Conservation (phyloP, 2,888 invertebrate genomes). For the Drosophila emarginata region DNA sequence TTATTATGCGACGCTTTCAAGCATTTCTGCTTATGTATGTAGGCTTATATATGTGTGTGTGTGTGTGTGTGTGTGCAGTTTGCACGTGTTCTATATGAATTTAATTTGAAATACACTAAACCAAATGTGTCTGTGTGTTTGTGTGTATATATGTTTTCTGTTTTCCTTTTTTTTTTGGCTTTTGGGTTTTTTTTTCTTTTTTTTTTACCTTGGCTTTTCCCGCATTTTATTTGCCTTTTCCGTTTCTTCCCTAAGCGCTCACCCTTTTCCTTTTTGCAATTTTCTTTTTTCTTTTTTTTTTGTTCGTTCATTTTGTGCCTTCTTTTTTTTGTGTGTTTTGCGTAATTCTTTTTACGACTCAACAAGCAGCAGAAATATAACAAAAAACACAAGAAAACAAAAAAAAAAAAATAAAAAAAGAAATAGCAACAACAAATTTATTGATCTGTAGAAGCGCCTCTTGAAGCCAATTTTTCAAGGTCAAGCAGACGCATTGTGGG, state of each 20-base stretch:
- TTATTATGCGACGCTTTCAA: conserved; percentile 53
- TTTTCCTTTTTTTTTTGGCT: conserved; percentile 18
- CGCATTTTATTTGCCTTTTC: conserved; percentile 67
- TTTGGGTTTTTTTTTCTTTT: conserved; percentile 12
- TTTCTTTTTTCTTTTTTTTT: conserved; percentile 26
- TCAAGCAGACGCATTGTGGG: conserved; percentile 67
- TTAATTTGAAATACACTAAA: conserved; percentile 72
- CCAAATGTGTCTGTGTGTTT: conserved; percentile 13
- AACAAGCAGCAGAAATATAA: conserved; percentile 63
- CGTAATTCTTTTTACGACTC: conserved; percentile 77
- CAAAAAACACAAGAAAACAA: conserved; percentile 22
- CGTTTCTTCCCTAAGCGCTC: conserved; percentile 53
- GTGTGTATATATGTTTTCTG: background rate
- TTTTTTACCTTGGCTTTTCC: conserved; percentile 46
- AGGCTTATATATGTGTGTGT: conserved; percentile 41
- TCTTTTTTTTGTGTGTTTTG: conserved; percentile 38
- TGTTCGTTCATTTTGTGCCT: conserved; percentile 2
- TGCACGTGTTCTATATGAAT: conserved; percentile 73
- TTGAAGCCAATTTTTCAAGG: conserved; percentile 68
- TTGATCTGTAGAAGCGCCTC: conserved; percentile 56
- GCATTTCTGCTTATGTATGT: conserved; percentile 19
- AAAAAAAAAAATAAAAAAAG: conserved; percentile 10
- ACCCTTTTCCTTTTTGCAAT: conserved; percentile 12
- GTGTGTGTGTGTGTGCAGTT: conserved; percentile 38
- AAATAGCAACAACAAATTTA: conserved; percentile 42